These are phyloP conservation scores for Stegophylla sp. DNA, from an alignment of 2,888 invertebrate species.

Conservation along the genomic window DNA sequence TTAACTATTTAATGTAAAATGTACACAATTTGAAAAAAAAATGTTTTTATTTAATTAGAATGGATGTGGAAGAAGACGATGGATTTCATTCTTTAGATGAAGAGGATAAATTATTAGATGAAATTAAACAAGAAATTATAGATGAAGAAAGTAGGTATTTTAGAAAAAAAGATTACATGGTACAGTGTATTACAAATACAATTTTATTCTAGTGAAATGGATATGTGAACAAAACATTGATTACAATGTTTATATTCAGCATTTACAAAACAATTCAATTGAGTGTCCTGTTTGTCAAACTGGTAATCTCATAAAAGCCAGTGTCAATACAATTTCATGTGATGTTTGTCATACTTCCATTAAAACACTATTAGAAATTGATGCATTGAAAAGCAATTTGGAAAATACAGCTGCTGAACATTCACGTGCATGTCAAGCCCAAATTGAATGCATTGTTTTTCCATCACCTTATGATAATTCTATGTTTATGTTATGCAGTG, in stretches of 20 bases:
- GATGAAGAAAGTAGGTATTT: conserved; percentile 53
- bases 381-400: conserved; percentile 49
- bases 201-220: conserved; percentile 51
- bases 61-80: conserved; percentile 53
- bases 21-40: too few relatives aligned
- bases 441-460: conserved; percentile 38
- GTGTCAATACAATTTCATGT: conserved; percentile 26
- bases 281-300: conserved; percentile 50
- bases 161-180: neutral
- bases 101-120: conserved; percentile 52
- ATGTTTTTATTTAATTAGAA: conserved; percentile 34
- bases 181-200: neutral
- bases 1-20: too few relatives aligned
- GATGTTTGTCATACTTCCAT: conserved; percentile 43
- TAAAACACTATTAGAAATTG: conserved; percentile 38
- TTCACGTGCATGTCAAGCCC: conserved; percentile 44
- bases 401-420: conserved; percentile 52
- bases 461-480: conserved; percentile 48
- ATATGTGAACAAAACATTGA: conserved; percentile 34
- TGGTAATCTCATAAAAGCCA: conserved; percentile 32
- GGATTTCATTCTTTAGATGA: conserved; percentile 53
- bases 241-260: conserved; percentile 45
- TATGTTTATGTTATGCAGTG: conserved; percentile 50
- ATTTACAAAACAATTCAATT: conserved; percentile 49
- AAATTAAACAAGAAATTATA: conserved; percentile 57